These are phyloP conservation scores for Anaspis maculata DNA, from an alignment of 2,888 invertebrate genomes.

Conservation along the genomic window DNA sequence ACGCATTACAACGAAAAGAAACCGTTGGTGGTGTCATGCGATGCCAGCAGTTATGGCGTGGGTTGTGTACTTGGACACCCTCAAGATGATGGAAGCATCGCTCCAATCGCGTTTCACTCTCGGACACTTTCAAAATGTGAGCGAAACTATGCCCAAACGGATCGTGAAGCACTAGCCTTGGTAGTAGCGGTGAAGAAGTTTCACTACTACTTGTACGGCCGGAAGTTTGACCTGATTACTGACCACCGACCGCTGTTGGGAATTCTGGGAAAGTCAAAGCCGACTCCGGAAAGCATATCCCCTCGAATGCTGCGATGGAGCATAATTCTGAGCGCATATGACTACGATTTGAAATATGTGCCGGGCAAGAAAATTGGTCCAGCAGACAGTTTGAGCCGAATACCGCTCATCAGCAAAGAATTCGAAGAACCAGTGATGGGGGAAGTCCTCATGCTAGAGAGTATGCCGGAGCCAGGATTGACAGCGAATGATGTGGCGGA, in stretches of 20 bases:
- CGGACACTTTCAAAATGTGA: not conserved
- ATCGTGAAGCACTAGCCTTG: constrained; percentile 1
- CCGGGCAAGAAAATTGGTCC: constrained; percentile 4
- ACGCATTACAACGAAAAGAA: constrained; percentile 13
- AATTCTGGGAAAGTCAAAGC: constrained; percentile 2
- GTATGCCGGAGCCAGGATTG: constrained; percentile 3
- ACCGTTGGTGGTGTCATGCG: not conserved
- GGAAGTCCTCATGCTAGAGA: constrained; percentile 6
- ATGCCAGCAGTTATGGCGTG: constrained; percentile 1
- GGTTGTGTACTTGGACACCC: not conserved
- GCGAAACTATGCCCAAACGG: not conserved
- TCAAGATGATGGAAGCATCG: not conserved
- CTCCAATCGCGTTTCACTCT: constrained; percentile 1
- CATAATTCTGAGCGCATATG: constrained; percentile 2
- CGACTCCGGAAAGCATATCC: constrained; percentile 5
- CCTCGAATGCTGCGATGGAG: constrained; percentile 8
- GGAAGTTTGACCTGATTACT: no score
- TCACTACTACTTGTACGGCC: no score
- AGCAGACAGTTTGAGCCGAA: constrained; percentile 6
- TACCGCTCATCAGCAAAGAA: constrained; percentile 2
- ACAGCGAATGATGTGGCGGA: constrained; percentile 3
- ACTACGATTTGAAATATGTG: constrained; percentile 3
- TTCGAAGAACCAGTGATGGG: not conserved
- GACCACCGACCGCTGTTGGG: constrained; percentile 5
- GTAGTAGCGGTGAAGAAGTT: constrained; percentile 7